Conservation (phyloP, 2,888 invertebrate species). For the Ceriagrion tenellum region DNA sequence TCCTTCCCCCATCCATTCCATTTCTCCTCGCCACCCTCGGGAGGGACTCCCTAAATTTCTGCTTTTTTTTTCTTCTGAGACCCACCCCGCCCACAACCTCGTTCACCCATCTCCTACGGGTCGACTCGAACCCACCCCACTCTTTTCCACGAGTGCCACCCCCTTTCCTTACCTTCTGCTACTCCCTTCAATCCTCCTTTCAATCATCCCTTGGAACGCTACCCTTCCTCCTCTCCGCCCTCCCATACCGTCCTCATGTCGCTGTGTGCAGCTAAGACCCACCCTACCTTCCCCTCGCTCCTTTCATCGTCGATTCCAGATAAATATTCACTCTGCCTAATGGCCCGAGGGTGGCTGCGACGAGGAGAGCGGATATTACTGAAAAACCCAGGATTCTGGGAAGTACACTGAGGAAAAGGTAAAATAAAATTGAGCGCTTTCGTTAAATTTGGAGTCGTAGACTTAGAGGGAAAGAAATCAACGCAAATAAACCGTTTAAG, state of each 20-base stretch:
- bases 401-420: neutral
- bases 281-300: neutral
- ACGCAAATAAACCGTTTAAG: neutral
- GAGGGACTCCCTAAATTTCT: neutral
- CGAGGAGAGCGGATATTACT: too few relatives aligned
- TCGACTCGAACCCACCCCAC: too few relatives aligned
- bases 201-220: neutral
- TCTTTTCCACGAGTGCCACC: too few relatives aligned
- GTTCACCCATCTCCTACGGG: neutral
- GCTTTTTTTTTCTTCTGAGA: neutral
- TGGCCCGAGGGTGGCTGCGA: neutral
- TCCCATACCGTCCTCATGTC: neutral
- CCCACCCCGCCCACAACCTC: neutral
- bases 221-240: neutral
- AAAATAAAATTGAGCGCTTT: neutral
- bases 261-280: neutral
- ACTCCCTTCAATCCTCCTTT: neutral
- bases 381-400: neutral
- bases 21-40: neutral
- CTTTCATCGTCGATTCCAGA: neutral
- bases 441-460: neutral
- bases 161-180: neutral
- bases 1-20: neutral
- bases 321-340: slow-evolving; percentile 60
- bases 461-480: neutral